Evolutionary conservation across 1,140 invertebrate species (phyloP), one percentile per base, ranked within the genome.

Genomic region (Heliothis subflexa): DNA sequence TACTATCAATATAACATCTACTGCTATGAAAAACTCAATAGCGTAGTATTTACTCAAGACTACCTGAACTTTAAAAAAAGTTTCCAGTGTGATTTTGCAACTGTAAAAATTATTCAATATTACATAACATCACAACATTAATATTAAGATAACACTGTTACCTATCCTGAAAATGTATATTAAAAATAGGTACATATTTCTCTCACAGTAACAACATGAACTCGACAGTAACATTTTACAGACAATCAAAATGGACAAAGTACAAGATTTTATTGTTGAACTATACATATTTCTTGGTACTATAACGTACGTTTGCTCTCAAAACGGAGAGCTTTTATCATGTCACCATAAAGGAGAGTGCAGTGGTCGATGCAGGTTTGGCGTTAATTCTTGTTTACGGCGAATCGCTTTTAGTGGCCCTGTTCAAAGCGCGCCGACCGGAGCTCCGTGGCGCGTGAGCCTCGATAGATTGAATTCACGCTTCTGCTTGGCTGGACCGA

Each of bases 351-450:
- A 90, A 91, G 87, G 85, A 87, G 87, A 92, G 90, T 92, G 88
- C 88, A 88, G 82, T 85, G 86, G 87, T 87, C 88, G 82, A 88
- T 89, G 88, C 87, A 88, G 85, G 89, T 90, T 91, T 83, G 86
- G 87, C 86, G 84, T 88, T 93, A 91, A 94, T 90, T 92, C 91
- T 90, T 92, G 91, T 92, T 94, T 92, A 93, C 89, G 88, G 86
- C 88, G 86, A 88, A 87, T 88, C 88, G 89, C 90, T 94, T 94
- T 93, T 91, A 93, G 89, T 88, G 87, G 86, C 83, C 73, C 82
- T 87, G 86, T 89, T 86, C 81, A 78, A 80, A 87, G 81, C 86
- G 82, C 57, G 84, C 68, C 74, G 68, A 9, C 66, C 21, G 52
- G 7, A 10, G 47, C 66, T 62, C 55, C 62, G 62, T 57, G 71